phyloP scores from a whole-genome alignment of 2,113 vertebrate species.

The Benitochromis conjunctus region DNA sequence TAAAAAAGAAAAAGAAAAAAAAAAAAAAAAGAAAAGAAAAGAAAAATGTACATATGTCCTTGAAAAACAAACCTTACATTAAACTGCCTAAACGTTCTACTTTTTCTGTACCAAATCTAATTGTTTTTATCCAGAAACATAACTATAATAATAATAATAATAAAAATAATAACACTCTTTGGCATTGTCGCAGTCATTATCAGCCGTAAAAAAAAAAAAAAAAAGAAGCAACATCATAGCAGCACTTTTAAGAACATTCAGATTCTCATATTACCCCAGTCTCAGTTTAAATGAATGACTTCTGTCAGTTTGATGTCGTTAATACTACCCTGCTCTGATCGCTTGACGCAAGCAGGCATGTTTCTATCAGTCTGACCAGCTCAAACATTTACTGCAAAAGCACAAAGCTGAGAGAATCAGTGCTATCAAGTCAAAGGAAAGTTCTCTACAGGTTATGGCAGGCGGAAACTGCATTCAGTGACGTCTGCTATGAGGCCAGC shows the following conservation, averaged over 20 bases:
- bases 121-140: constrained; percentile 41
- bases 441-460: neutral
- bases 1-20: neutral
- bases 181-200: constrained; percentile 51
- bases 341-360: constrained; percentile 47
- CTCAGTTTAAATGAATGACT: constrained; percentile 33
- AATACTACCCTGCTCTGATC: constrained; percentile 44
- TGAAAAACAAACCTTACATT: constrained; percentile 50
- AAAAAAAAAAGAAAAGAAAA: neutral
- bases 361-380: constrained; percentile 54
- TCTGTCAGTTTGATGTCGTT: constrained; percentile 46
- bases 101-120: constrained; percentile 56
- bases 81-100: constrained; percentile 38
- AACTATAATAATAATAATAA: constrained; percentile 30
- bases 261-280: constrained; percentile 47
- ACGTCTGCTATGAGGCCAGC: constrained; percentile 59
- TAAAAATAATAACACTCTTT: constrained; percentile 70
- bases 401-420: constrained; percentile 5
- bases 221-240: constrained; percentile 67
- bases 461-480: neutral
- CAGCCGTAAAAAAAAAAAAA: constrained; percentile 6
- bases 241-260: constrained; percentile 78
- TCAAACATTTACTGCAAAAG: constrained; percentile 3
- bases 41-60: constrained; percentile 33
- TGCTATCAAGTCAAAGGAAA: neutral